These are phyloP conservation scores for Chondrilla cf. caribensis DNA, from an alignment of 37 sponge, comb jelly and placozoan species.

Conservation along the genomic window DNA sequence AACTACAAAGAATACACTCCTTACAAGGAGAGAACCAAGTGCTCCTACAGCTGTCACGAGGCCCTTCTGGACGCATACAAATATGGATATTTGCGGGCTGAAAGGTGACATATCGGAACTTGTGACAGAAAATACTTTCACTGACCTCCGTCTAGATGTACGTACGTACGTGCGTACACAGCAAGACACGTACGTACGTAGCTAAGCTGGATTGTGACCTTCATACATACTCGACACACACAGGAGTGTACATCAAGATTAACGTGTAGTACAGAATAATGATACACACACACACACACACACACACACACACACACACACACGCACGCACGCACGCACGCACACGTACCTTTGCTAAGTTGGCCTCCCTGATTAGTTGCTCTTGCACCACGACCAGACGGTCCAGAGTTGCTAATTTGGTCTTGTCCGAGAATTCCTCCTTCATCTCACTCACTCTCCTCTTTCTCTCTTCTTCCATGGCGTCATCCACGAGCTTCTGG, in stretches of 20 bases:
- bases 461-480: slow-evolving; percentile 21
- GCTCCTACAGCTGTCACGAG: too few relatives aligned
- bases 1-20: too few relatives aligned
- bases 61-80: too few relatives aligned
- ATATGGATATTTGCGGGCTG: too few relatives aligned
- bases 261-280: too few relatives aligned
- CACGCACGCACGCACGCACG: slow-evolving; percentile 23
- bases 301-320: neutral
- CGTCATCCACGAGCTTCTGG: slow-evolving; percentile 16
- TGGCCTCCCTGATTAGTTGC: neutral
- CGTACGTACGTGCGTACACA: too few relatives aligned
- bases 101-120: too few relatives aligned
- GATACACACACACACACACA: too few relatives aligned
- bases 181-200: neutral
- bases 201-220: neutral
- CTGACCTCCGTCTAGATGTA: too few relatives aligned
- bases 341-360: slow-evolving; percentile 11
- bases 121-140: too few relatives aligned
- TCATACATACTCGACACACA: neutral
- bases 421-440: slow-evolving; percentile 1
- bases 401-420: neutral
- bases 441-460: slow-evolving; percentile 8
- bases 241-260: neutral
- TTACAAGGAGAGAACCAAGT: too few relatives aligned
- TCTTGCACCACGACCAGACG: slow-evolving; percentile 1